phyloP scores from a whole-genome alignment of 2,797 vertebrate genomes.

The Falco cherrug region DNA sequence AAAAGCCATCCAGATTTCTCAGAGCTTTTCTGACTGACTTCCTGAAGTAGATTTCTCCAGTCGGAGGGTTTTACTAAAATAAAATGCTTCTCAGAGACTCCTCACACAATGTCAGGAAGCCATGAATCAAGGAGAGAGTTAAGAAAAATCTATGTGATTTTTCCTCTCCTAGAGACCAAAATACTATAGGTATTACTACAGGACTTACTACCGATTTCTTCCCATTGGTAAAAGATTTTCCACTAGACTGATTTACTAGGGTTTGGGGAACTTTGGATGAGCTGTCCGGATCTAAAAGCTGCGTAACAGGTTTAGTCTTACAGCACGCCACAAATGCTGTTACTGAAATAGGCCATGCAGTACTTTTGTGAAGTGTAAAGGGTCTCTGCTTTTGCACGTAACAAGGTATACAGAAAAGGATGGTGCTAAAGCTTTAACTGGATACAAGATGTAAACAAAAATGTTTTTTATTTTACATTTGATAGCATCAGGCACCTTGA shows the following conservation, averaged over 20 bases:
- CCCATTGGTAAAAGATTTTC: not conserved
- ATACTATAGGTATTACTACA: rapidly evolving
- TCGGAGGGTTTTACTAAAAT: not conserved
- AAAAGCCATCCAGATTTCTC: not conserved
- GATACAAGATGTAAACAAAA: not conserved
- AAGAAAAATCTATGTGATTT: not conserved
- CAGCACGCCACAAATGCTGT: not conserved
- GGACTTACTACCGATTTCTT: not conserved
- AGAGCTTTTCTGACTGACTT: not conserved
- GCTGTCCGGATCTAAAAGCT: not conserved
- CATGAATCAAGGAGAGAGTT: not conserved
- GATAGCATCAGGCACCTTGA: not conserved
- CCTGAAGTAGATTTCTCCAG: not conserved
- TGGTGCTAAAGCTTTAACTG: not conserved
- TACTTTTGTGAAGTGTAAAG: not conserved
- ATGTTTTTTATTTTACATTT: not conserved
- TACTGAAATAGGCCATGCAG: not conserved
- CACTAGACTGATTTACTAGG: not conserved
- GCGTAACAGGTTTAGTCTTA: not conserved
- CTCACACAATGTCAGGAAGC: not conserved
- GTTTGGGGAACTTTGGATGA: not conserved
- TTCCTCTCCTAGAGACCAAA: not conserved
- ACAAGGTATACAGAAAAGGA: not conserved
- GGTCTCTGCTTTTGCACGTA: not conserved
- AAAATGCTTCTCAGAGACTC: not conserved